Base-by-base conservation (phyloP, 2,797 vertebrate genomes). In the Phalloptychus januarius region DNA sequence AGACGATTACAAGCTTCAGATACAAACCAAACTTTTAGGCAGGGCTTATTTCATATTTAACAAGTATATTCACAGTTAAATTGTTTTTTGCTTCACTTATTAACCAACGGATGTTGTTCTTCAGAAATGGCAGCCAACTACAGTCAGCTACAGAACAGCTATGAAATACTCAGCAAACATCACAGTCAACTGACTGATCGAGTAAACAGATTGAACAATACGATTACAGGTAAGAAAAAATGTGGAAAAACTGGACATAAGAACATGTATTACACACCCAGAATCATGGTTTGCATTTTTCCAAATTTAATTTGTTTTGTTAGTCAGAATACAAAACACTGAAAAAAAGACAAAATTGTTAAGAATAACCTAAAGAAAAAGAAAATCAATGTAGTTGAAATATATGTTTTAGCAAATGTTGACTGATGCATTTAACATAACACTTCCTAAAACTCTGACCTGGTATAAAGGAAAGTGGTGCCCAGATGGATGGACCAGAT, bases 401-500 rank as follows among this genome's bases (percentile, higher is more conserved):
- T 38, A 40, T 38, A 67, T 25, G 18, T 8, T 40, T 40, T 23
- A 23, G 33, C 7, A 33, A 54, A 25, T 54, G 4, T 33, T 40
- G 48, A 25, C 15, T 12, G 28, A 48, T 36, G 23, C 4, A 38
- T 1, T n/a, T 20, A 65, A 36, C 5, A 25, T 48, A 2, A 36
- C 1, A 5, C 23, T n/a, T 40, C 0, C 38, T 36, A 12, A 74
- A 42, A 76, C 16, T n/a, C 12, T n/a, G 65, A 70, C 54, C 38
- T 58, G 11, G 33, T 40, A 33, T 28, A 10, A 23, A 78, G 77
- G 2, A n/a, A 73, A 48, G 20, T 0, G 10, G 11, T 82, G 85
- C 67, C 78, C 75, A 38, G 33, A 46, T 1, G 61, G n/a, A 70
- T 81, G 80, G 84, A 31, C 0, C 2, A 38, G 10, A 8, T 65